Percentiles rank a stretch among this genome's conserved stretches.
Evolutionary conservation across 1,140 invertebrate genomes (phyloP).

Genomic region (Eriosoma lanigerum): DNA sequence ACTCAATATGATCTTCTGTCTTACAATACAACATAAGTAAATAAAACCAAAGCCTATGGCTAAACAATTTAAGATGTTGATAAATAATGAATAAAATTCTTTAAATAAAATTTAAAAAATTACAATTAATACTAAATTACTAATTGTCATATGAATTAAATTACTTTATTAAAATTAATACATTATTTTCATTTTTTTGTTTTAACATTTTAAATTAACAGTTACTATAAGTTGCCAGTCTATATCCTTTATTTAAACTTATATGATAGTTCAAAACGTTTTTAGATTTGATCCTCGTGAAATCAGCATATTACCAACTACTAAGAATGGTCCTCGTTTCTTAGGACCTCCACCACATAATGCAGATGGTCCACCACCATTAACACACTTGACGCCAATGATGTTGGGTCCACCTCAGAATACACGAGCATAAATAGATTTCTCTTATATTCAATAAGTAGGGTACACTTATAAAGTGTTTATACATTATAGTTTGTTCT

Average conservation of each 20-base stretch:
- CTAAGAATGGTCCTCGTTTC: conserved; percentile 41
- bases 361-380: conserved; percentile 46
- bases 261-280: conserved; percentile 20
- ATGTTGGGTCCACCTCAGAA: conserved; percentile 48
- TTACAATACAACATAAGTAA: too few species aligned
- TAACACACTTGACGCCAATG: conserved; percentile 45
- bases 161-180: too few species aligned
- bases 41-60: too few species aligned
- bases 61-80: too few species aligned
- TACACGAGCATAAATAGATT: conserved; percentile 42
- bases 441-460: conserved; percentile 27
- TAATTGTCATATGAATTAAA: too few species aligned
- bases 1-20: too few species aligned
- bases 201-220: neutral
- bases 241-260: neutral
- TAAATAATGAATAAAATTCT: too few species aligned
- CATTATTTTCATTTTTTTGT: too few species aligned
- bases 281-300: conserved; percentile 48
- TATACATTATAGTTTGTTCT: conserved; percentile 25
- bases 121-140: too few species aligned
- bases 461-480: conserved; percentile 35
- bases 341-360: conserved; percentile 37
- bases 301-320: conserved; percentile 48
- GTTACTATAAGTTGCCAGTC: neutral
- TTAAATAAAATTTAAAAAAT: too few species aligned